A percentile compares a stretch with the other conserved stretches of the same genome.
These are phyloP conservation scores for Girardinichthys multiradiatus DNA, from an alignment of 2,113 vertebrate species.

Conservation along the genomic window DNA sequence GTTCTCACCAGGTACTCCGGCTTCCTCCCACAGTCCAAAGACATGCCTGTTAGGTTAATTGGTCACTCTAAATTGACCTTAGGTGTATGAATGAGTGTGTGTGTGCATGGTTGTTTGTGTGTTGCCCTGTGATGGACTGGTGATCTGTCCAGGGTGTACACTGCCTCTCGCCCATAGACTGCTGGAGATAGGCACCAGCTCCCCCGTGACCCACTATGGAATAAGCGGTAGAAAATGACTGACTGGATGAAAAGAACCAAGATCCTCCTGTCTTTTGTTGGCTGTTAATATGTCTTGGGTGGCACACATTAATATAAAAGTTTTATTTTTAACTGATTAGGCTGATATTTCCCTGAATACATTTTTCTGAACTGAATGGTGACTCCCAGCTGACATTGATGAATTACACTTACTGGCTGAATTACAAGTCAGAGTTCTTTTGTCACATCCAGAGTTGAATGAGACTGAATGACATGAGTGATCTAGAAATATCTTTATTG, in stretches of 20 bases:
- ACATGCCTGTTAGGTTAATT: too few species aligned
- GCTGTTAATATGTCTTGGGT: constrained; percentile 14
- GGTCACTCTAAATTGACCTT: too few species aligned
- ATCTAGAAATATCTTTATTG: constrained; percentile 60
- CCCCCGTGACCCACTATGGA: too few species aligned
- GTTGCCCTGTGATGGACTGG: too few species aligned
- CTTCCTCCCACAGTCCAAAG: too few species aligned
- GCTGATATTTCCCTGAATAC: constrained; percentile 34
- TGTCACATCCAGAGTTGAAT: constrained; percentile 38
- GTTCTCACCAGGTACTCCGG: too few species aligned
- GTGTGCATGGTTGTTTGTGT: too few species aligned
- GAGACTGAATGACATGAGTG: constrained; percentile 49
- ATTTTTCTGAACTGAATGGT: constrained; percentile 41
- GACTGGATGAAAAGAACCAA: constrained; percentile 8
- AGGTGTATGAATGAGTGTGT: too few species aligned
- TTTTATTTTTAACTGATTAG: constrained; percentile 32
- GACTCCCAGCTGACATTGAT: constrained; percentile 41
- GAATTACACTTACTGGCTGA: constrained; percentile 46
- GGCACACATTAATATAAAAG: constrained; percentile 19
- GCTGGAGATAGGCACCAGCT: too few species aligned
- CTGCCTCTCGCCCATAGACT: too few species aligned
- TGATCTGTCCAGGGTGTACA: too few species aligned
- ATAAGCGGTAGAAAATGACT: too few species aligned
- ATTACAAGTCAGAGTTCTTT: constrained; percentile 48
- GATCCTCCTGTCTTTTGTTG: constrained; percentile 12